Evolutionary conservation across 2,797 vertebrate species (phyloP).

Genomic region (Tauraco hartlaubi): DNA sequence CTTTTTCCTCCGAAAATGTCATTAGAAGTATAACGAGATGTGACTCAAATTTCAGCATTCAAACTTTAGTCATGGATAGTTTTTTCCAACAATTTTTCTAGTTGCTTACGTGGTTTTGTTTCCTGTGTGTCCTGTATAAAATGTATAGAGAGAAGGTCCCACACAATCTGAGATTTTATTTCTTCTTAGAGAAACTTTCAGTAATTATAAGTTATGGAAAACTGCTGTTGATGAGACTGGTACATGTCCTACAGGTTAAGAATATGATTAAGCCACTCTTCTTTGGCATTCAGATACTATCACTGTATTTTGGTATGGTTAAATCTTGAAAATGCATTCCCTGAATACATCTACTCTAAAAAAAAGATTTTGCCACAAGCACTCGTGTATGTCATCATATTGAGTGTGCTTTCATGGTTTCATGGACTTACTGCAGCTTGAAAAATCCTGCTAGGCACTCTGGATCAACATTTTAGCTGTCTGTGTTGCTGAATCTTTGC

Average conservation of each 20-base stretch:
- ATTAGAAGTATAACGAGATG: neutral
- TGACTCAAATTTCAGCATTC: neutral
- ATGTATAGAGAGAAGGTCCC: rapidly evolving
- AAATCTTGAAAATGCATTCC: neutral
- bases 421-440: neutral
- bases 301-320: neutral
- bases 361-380: neutral
- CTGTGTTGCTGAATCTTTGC: neutral
- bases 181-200: neutral
- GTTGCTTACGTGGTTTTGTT: neutral
- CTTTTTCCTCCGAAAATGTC: neutral
- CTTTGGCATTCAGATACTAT: neutral
- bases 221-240: neutral
- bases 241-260: neutral
- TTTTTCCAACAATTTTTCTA: neutral
- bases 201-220: neutral
- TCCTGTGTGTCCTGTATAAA: neutral
- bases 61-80: neutral
- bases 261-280: neutral
- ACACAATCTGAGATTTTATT: neutral
- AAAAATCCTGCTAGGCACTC: neutral
- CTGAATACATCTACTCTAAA: neutral
- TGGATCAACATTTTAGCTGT: neutral
- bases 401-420: neutral
- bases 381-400: rapidly evolving